These are phyloP conservation scores for Ancistrus triradiatus DNA, from an alignment of 2,113 vertebrate species.

Conservation along the genomic window DNA sequence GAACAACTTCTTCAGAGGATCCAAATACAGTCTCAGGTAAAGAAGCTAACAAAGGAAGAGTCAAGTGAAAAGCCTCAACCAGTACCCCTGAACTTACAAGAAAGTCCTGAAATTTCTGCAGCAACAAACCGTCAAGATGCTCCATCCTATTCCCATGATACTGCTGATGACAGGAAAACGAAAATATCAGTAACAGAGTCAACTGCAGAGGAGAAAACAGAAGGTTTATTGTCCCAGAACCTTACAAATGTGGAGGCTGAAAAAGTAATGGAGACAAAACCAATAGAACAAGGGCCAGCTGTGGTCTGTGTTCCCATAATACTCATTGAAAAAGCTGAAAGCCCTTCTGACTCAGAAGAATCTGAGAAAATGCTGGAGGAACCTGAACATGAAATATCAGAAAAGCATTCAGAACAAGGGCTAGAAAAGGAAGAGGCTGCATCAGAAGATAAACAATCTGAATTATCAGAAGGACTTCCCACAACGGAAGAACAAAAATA, in stretches of 20 bases:
- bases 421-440: constrained; percentile 42
- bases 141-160: not conserved
- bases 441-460: constrained; percentile 28
- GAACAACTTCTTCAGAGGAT: constrained; percentile 55
- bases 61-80: constrained; percentile 8
- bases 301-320: constrained; percentile 36
- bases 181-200: constrained; percentile 24
- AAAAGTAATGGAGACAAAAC: constrained; percentile 17
- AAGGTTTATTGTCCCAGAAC: constrained; percentile 16
- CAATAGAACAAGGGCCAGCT: not conserved
- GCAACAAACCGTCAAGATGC: constrained; percentile 14
- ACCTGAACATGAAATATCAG: constrained; percentile 33
- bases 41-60: not conserved
- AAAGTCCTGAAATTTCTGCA: not conserved
- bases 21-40: constrained; percentile 52
- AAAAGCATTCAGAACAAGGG: constrained; percentile 44
- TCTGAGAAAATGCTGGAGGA: constrained; percentile 34
- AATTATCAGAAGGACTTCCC: constrained; percentile 25
- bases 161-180: constrained; percentile 1
- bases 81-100: constrained; percentile 15
- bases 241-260: constrained; percentile 32
- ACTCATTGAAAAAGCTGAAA: constrained; percentile 44
- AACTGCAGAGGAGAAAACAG: constrained; percentile 32
- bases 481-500: constrained; percentile 28
- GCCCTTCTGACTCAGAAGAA: constrained; percentile 50